Percentiles rank a stretch among this genome's conserved stretches.
These are phyloP conservation scores for Leuctra nigra DNA, from an alignment of 2,888 invertebrate genomes.

Conservation along the genomic window DNA sequence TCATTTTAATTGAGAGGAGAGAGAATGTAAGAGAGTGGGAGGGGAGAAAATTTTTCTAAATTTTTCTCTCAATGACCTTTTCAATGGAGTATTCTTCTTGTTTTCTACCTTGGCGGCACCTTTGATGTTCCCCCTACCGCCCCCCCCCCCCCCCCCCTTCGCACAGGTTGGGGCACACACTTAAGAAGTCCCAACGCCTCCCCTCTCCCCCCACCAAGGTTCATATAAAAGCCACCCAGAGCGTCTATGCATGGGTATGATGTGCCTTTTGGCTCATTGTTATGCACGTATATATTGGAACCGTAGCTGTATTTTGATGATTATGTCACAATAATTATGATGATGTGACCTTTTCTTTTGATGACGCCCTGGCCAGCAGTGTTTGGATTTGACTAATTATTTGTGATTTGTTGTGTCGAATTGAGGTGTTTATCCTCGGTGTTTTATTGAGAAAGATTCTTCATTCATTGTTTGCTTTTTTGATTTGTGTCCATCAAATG, in stretches of 20 bases:
- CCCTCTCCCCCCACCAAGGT: background rate
- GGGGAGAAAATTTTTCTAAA: background rate
- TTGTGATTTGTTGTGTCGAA: no score
- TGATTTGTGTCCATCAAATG: no score
- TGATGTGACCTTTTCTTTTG: no score
- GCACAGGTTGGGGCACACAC: background rate
- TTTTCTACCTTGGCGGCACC: slow-evolving; percentile 10
- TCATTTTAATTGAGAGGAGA: slow-evolving; percentile 9
- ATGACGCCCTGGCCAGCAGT: no score
- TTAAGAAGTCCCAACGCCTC: slow-evolving; percentile 14
- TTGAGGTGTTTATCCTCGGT: no score
- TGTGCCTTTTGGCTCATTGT: slow-evolving; percentile 4
- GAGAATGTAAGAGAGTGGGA: background rate
- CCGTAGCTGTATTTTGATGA: no score
- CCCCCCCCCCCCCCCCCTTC: slow-evolving; percentile 1
- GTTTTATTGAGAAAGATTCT: no score
- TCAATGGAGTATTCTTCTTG: slow-evolving; percentile 9
- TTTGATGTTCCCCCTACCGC: background rate
- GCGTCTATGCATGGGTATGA: no score
- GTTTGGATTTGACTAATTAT: no score
- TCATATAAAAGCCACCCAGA: slow-evolving; percentile 2
- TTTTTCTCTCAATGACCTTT: slow-evolving; percentile 14
- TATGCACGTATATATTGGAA: no score
- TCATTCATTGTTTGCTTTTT: no score
- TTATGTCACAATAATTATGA: no score